phyloP scores from a whole-genome alignment of 2,797 vertebrate genomes.

The Margarornis squamiger region DNA sequence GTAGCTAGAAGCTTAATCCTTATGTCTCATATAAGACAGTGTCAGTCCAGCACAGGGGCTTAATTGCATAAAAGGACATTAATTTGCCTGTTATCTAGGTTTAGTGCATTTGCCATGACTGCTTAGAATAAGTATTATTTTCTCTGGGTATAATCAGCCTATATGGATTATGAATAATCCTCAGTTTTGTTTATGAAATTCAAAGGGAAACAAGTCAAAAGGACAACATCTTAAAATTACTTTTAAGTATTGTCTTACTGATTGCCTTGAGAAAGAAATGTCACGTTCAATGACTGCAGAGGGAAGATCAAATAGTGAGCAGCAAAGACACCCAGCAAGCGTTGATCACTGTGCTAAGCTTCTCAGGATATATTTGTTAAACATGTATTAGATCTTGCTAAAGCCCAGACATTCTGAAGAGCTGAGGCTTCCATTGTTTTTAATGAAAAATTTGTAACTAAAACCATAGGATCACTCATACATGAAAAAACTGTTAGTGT shows the following conservation, averaged over 20 bases:
- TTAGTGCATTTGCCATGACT: neutral
- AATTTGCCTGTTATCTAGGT: neutral
- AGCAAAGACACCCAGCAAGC: neutral
- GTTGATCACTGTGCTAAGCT: neutral
- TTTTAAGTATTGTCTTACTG: neutral
- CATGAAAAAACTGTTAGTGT: accelerated
- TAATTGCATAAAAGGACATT: neutral
- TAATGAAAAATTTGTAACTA: neutral
- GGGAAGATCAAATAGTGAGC: neutral
- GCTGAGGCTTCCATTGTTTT: neutral
- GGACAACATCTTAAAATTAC: neutral
- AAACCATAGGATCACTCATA: neutral
- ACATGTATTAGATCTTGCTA: neutral
- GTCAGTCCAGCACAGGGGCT: neutral
- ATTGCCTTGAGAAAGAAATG: neutral
- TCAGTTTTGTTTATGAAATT: neutral
- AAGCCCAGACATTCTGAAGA: neutral
- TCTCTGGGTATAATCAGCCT: neutral
- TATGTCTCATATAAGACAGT: neutral
- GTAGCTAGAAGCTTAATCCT: neutral
- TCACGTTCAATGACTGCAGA: neutral
- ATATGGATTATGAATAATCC: neutral
- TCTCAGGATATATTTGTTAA: neutral
- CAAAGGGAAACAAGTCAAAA: neutral
- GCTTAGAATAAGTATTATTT: neutral